Conservation (phyloP, 1,140 invertebrate genomes). For the Dufourea novaeangliae region DNA sequence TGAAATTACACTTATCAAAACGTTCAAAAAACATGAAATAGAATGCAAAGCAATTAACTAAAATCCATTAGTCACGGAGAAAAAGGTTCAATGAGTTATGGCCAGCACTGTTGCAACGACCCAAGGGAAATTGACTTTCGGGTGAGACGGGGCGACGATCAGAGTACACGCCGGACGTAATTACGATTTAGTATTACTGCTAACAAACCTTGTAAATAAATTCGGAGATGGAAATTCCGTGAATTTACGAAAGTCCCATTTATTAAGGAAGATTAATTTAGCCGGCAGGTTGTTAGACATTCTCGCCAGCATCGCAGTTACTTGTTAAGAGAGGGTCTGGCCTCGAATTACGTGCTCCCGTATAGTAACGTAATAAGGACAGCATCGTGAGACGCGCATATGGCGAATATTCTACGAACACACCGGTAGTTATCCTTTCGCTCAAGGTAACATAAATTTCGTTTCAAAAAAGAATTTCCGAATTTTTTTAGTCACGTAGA, state of each 20-base stretch:
- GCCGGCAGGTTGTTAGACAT: constrained; percentile 1
- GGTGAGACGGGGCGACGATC: constrained; percentile 16
- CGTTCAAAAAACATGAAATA: background rate
- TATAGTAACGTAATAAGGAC: background rate
- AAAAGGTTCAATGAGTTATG: constrained; percentile 74
- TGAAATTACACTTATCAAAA: too few relatives aligned
- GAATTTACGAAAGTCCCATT: constrained; percentile 18
- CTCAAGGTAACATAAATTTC: background rate
- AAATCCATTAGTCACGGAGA: constrained; percentile 72
- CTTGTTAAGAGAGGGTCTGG: background rate
- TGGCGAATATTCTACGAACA: background rate
- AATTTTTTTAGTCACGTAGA: too few relatives aligned
- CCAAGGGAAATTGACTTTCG: constrained; percentile 26
- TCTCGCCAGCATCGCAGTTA: background rate
- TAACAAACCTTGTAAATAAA: constrained; percentile 54
- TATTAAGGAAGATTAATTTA: constrained; percentile 22
- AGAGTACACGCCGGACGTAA: constrained; percentile 67
- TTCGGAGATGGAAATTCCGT: constrained; percentile 29
- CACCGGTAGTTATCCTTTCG: background rate
- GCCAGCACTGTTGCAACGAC: constrained; percentile 34
- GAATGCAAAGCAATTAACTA: constrained; percentile 76
- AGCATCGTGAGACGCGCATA: background rate
- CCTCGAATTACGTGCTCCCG: background rate
- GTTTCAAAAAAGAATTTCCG: background rate
- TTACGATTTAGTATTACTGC: constrained; percentile 64